Evolutionary conservation across 1,140 invertebrate species (phyloP).

Genomic region (Orchestia grillus): DNA sequence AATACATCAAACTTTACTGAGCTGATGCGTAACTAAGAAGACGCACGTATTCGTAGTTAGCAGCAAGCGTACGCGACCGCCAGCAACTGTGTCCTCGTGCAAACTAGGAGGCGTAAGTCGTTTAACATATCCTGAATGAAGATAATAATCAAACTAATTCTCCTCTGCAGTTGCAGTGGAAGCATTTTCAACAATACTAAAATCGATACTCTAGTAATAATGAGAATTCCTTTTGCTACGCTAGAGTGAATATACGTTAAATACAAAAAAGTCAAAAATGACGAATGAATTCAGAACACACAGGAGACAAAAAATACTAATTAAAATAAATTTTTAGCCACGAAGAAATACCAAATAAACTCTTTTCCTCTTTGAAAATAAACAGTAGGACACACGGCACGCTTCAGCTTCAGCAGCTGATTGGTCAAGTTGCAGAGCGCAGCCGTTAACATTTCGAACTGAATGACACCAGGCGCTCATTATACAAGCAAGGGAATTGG

Average conservation of each 20-base stretch:
- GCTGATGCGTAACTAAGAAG: no score
- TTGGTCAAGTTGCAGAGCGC: background rate
- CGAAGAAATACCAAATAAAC: background rate
- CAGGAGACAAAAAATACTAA: background rate
- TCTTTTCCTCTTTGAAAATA: background rate
- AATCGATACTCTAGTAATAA: background rate
- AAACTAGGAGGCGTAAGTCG: no score
- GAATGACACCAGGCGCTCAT: background rate
- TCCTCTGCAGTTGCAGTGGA: no score
- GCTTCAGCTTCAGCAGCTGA: background rate
- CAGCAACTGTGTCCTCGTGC: no score
- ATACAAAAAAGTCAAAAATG: background rate
- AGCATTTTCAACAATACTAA: no score
- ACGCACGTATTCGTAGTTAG: no score
- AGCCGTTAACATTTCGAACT: background rate
- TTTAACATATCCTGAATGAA: no score
- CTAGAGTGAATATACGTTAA: background rate
- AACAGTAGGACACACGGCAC: background rate
- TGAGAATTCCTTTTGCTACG: background rate
- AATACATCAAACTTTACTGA: no score
- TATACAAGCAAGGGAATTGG: background rate
- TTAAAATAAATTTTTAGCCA: background rate
- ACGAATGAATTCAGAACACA: background rate
- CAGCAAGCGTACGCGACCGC: no score
- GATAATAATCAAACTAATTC: no score